Evolutionary conservation across 2,113 vertebrate species (phyloP).

Genomic region (Aspiorhynchus laticeps): DNA sequence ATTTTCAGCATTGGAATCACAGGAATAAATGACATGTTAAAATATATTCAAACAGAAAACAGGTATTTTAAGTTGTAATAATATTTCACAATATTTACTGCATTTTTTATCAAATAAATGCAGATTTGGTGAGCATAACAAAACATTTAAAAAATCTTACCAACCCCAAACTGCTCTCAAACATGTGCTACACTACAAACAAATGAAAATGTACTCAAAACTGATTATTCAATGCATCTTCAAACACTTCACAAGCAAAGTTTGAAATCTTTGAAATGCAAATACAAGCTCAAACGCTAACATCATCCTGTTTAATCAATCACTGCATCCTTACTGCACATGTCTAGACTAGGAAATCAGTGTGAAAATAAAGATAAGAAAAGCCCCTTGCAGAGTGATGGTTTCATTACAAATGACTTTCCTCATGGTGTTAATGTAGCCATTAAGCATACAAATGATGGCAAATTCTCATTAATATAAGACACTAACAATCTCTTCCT

Average conservation of each 20-base stretch:
- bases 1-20: background rate
- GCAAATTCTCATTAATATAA: slow-evolving; percentile 9
- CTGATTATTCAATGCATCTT: background rate
- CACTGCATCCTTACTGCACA: background rate
- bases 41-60: background rate
- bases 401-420: slow-evolving; percentile 27
- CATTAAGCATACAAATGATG: slow-evolving; percentile 24
- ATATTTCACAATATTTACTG: background rate
- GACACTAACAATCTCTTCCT: background rate
- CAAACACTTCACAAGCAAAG: background rate
- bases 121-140: background rate
- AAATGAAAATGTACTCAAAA: background rate
- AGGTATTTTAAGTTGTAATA: background rate
- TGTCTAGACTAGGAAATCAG: background rate
- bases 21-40: background rate
- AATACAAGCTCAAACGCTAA: background rate
- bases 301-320: background rate
- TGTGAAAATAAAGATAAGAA: background rate
- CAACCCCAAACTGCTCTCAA: background rate
- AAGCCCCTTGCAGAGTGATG: background rate
- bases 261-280: background rate
- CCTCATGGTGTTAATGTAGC: slow-evolving; percentile 19
- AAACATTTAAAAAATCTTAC: background rate
- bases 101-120: background rate
- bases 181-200: background rate